Percentiles rank a stretch among this genome's conserved stretches.
phyloP scores from a whole-genome alignment of 1,140 invertebrate genomes.

The Drosophila funebris region DNA sequence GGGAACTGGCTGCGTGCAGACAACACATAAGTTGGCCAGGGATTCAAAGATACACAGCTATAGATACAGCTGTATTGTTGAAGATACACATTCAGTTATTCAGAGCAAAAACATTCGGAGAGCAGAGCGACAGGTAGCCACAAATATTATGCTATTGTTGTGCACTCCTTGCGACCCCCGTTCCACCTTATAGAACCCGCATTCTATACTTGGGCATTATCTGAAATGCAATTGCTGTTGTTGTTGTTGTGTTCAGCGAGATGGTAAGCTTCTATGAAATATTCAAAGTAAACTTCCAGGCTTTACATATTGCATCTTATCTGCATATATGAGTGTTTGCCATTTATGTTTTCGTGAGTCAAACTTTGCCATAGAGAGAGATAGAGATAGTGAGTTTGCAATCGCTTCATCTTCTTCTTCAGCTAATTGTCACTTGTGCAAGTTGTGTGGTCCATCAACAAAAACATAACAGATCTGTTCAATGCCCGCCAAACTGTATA shows the following conservation, averaged over 20 bases:
- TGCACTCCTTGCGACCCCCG: not conserved
- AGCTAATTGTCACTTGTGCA: slow-evolving; percentile 68
- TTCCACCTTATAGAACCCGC: not conserved
- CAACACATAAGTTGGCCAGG: slow-evolving; percentile 43
- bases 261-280: slow-evolving; percentile 61
- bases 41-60: slow-evolving; percentile 29
- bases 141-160: slow-evolving; percentile 40
- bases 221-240: slow-evolving; percentile 42
- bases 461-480: slow-evolving; percentile 29
- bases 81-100: slow-evolving; percentile 6
- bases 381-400: not conserved
- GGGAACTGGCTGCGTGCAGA: slow-evolving; percentile 30
- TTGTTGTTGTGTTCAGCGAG: slow-evolving; percentile 35
- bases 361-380: not conserved
- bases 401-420: slow-evolving; percentile 16
- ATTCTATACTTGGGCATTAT: slow-evolving; percentile 29
- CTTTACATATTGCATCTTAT: slow-evolving; percentile 20
- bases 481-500: slow-evolving; percentile 45
- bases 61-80: slow-evolving; percentile 12
- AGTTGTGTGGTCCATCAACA: slow-evolving; percentile 17
- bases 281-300: slow-evolving; percentile 64
- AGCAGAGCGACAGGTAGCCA: slow-evolving; percentile 43
- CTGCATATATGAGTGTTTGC: slow-evolving; percentile 37
- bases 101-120: not conserved
- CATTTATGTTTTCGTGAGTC: slow-evolving; percentile 47